Percentiles rank a stretch among this genome's conserved stretches.
Evolutionary conservation across 2,113 vertebrate genomes (phyloP).

Genomic region (Peucedramus taeniatus): DNA sequence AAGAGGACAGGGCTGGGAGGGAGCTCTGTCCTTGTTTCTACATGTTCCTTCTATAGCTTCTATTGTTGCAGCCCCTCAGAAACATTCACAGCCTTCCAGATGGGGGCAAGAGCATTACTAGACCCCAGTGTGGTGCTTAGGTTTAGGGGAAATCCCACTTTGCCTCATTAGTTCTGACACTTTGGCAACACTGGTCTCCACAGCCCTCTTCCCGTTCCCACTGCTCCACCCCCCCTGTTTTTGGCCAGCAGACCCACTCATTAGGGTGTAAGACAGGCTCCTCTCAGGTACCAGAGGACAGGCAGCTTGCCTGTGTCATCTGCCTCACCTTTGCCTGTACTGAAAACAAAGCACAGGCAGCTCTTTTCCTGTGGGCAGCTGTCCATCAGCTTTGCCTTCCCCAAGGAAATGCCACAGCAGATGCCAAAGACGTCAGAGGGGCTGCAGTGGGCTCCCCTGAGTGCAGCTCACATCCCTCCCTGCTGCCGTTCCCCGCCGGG

Average conservation of each 20-base stretch:
- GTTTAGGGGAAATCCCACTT: neutral
- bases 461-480: neutral
- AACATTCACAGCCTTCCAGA: neutral
- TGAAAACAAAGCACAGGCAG: neutral
- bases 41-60: neutral
- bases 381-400: neutral
- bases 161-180: neutral
- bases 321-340: neutral
- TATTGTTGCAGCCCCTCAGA: neutral
- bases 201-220: neutral
- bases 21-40: neutral
- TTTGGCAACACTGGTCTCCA: neutral
- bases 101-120: neutral
- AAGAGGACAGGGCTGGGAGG: neutral
- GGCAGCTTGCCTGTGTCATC: neutral
- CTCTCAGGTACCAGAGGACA: neutral
- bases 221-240: neutral
- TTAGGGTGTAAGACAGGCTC: neutral
- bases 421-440: neutral
- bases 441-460: neutral
- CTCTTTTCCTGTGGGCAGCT: neutral
- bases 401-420: neutral
- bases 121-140: neutral
- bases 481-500: rapidly evolving
- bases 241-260: neutral